phyloP scores from a whole-genome alignment of 2,113 vertebrate genomes.

The Furnarius figulus region DNA sequence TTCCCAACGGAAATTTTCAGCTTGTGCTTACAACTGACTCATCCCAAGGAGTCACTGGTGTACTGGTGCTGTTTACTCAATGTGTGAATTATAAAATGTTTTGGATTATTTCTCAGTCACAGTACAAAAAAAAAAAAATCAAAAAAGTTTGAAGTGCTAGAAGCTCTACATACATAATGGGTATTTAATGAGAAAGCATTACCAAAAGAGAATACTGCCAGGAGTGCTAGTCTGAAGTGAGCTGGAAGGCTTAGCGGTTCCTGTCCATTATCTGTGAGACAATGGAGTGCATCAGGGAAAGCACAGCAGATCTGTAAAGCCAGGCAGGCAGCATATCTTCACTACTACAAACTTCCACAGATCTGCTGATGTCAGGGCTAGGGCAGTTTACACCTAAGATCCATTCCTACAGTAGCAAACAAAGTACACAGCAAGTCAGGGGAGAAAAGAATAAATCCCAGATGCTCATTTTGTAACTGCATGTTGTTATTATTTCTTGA shows the following conservation, averaged over 20 bases:
- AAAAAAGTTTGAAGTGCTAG: not conserved
- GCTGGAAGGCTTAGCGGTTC: not conserved
- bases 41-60: not conserved
- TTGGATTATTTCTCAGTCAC: not conserved
- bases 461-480: not conserved
- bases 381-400: not conserved
- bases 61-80: not conserved
- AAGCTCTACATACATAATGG: not conserved
- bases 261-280: not conserved
- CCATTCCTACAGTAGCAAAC: not conserved
- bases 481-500: not conserved
- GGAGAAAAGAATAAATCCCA: not conserved
- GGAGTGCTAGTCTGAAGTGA: not conserved
- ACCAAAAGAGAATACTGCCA: not conserved
- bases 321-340: not conserved
- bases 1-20: not conserved
- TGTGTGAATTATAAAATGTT: not conserved
- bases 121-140: not conserved
- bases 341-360: not conserved
- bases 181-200: not conserved
- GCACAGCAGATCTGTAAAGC: not conserved
- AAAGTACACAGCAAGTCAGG: not conserved
- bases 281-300: not conserved
- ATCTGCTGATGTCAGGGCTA: not conserved
- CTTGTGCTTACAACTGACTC: not conserved